These are phyloP conservation scores for Notodonta dromedarius DNA, from an alignment of 2,888 invertebrate species.

Conservation along the genomic window DNA sequence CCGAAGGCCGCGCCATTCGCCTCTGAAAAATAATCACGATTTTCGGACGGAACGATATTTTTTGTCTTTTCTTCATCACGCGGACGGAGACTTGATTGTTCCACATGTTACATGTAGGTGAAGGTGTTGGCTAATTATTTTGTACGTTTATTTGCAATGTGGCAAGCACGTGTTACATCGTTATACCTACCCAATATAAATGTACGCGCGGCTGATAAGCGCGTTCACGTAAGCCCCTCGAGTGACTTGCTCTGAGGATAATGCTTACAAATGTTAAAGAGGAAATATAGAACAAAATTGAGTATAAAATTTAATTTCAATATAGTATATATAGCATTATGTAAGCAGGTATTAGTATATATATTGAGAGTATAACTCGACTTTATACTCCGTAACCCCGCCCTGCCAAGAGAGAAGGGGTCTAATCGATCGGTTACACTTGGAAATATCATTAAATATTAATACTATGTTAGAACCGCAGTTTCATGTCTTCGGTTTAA, in stretches of 20 bases:
- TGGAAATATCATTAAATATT: too few species aligned
- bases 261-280: not conserved
- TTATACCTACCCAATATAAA: not conserved
- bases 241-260: not conserved
- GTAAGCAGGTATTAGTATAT: not conserved
- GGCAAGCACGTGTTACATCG: slow-evolving; percentile 34
- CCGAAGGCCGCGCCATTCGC: slow-evolving; percentile 72
- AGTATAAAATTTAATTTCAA: too few species aligned
- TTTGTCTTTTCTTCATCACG: slow-evolving; percentile 46
- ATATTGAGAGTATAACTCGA: not conserved
- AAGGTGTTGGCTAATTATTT: slow-evolving; percentile 36
- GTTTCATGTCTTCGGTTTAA: too few species aligned
- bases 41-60: slow-evolving; percentile 65
- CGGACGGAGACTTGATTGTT: slow-evolving; percentile 46
- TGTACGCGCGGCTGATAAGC: not conserved
- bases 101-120: slow-evolving; percentile 36
- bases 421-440: not conserved
- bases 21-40: slow-evolving; percentile 78
- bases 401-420: not conserved
- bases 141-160: slow-evolving; percentile 32
- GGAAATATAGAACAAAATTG: not conserved
- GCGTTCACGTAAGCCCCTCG: not conserved
- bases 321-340: not conserved
- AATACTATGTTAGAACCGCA: too few species aligned
- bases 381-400: not conserved